Evolutionary conservation across 2,113 vertebrate species (phyloP), one percentile per base, ranked within the genome.

Genomic region (Turdus rufiventris): DNA sequence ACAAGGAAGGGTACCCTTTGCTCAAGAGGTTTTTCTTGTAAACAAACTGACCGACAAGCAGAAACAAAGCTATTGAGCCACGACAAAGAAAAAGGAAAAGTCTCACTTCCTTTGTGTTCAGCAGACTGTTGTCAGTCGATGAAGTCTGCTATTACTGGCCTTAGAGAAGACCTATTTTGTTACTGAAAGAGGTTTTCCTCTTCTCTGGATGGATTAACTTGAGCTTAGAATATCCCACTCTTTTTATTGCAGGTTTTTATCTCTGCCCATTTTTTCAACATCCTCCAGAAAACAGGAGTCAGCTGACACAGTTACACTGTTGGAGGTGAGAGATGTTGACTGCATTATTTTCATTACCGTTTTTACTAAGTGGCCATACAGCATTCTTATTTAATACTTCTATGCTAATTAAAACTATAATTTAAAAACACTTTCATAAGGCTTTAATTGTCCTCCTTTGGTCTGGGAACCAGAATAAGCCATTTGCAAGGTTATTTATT

Each of bases 81-180:
- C 19, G 29, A 54, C 29, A 65, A 94, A 94, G 42, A 76, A 79
- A 91, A 94, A 87, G 89, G 74, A 91, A 94, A 89, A 95, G 82
- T 93, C 60, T 66, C 63, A n/a, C 36, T 93, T 82, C 82, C 62
- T 91, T 83, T 91, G 72, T 51, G 58, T 62, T 89, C 74, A 62
- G 70, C 53, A 57, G 71, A 21, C n/a, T 85, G n/a, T 40, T 76
- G 58, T 45, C 67, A 58, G 85, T 82, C 0, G 1, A 66, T n/a
- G 21, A 65, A 89, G 26, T 54, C 62, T 72, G 45, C 51, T 76
- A 28, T 70, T 76, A 48, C 18, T 79, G 77, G 53, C 50, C 54
- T 56, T 68, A 89, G 26, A 85, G 53, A 76, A 80, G 58, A 38
- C 33, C 42, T 89, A 47, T 89, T 91, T 89, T 91, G 51, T 94